phyloP scores from a whole-genome alignment of 2,797 vertebrate genomes.

The Danionella dracula region DNA sequence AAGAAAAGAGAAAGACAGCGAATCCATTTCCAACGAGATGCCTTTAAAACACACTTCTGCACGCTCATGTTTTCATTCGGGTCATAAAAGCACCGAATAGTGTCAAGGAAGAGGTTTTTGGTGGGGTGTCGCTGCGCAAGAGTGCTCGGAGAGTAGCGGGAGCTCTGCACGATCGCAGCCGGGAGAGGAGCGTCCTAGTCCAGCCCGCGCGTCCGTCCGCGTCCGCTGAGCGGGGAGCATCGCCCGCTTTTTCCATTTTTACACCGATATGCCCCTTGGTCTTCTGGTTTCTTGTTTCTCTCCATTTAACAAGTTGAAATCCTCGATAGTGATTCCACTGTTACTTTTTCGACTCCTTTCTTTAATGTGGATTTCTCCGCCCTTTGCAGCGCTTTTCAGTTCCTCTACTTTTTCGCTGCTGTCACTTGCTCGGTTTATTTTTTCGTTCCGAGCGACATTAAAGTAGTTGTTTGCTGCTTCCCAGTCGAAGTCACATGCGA shows the following conservation, averaged over 20 bases:
- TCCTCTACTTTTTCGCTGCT: conserved; percentile 63
- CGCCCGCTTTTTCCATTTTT: conserved; percentile 49
- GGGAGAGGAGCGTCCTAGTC: conserved; percentile 68
- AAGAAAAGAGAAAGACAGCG: conserved; percentile 68
- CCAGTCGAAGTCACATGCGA: conserved; percentile 72
- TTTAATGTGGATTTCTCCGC: conserved; percentile 61
- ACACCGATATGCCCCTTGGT: conserved; percentile 54
- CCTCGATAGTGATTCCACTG: conserved; percentile 61
- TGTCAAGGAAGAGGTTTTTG: conserved; percentile 60
- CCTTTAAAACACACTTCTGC: conserved; percentile 62
- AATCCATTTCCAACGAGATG: conserved; percentile 64
- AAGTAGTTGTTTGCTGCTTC: conserved; percentile 68
- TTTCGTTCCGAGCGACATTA: conserved; percentile 60
- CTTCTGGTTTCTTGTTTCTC: conserved; percentile 49
- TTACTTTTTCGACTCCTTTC: conserved; percentile 59
- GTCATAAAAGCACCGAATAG: conserved; percentile 46
- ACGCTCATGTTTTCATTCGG: conserved; percentile 51
- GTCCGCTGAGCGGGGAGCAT: conserved; percentile 56
- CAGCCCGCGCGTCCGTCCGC: conserved; percentile 70
- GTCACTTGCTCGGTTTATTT: conserved; percentile 62
- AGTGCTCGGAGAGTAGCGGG: conserved; percentile 63
- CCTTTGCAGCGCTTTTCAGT: conserved; percentile 57
- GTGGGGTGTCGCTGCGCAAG: conserved; percentile 51
- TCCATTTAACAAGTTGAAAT: conserved; percentile 56
- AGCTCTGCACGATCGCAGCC: conserved; percentile 67